phyloP scores from a whole-genome alignment of 2,797 vertebrate genomes.

The Girardinus metallicus region DNA sequence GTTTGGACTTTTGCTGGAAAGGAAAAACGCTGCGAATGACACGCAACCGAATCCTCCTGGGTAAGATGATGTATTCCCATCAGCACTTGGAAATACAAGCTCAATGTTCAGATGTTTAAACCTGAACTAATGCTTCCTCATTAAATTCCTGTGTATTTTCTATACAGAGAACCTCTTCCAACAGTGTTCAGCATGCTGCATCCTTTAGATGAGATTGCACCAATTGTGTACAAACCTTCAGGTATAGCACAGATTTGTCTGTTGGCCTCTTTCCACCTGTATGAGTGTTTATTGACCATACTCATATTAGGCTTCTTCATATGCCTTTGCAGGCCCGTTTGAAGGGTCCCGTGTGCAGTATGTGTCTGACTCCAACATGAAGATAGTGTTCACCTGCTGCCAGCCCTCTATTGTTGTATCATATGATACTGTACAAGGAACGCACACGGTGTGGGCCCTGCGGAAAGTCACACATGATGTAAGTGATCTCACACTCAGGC shows the following conservation, averaged over 20 bases:
- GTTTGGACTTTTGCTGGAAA: constrained; percentile 92
- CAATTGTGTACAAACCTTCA: constrained; percentile 89
- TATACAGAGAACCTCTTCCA: constrained; percentile 89
- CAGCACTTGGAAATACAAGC: background rate
- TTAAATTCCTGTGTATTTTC: background rate
- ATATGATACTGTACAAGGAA: constrained; percentile 89
- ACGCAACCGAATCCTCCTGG: constrained; percentile 83
- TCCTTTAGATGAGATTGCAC: constrained; percentile 95
- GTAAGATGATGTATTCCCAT: constrained; percentile 68
- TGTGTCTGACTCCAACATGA: constrained; percentile 86
- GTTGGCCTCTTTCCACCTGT: background rate
- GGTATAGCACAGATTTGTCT: constrained; percentile 73
- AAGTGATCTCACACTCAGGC: constrained; percentile 22
- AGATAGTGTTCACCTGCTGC: constrained; percentile 88
- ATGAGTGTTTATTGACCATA: background rate
- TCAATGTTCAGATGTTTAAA: background rate
- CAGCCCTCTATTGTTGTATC: constrained; percentile 93
- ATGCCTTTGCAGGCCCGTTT: constrained; percentile 79
- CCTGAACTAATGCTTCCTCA: background rate
- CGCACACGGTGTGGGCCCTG: constrained; percentile 90
- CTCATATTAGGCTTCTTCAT: constrained; percentile 5
- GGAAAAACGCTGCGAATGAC: constrained; percentile 86
- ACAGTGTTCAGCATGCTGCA: constrained; percentile 98
- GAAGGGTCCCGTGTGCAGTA: constrained; percentile 89
- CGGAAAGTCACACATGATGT: constrained; percentile 93